Evolutionary conservation across 2,113 vertebrate species (phyloP).

Genomic region (Lethenteron reissneri): DNA sequence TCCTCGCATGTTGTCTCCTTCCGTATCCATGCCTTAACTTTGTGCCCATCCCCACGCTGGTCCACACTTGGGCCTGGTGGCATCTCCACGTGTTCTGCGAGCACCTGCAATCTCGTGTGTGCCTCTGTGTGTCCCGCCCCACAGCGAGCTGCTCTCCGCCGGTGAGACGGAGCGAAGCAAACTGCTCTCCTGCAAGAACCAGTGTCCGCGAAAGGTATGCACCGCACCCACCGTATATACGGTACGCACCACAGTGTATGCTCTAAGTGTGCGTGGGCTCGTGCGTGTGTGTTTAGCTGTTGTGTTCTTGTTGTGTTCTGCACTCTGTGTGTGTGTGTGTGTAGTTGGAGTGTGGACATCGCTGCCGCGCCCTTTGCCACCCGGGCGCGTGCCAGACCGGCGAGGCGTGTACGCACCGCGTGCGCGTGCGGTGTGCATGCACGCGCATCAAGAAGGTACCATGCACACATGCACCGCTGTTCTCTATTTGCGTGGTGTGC

Average conservation of each 20-base stretch:
- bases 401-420: slow-evolving; percentile 54
- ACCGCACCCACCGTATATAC: no score
- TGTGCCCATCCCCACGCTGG: slow-evolving; percentile 11
- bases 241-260: no score
- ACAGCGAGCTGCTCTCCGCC: slow-evolving; percentile 41
- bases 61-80: slow-evolving; percentile 4
- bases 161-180: slow-evolving; percentile 29
- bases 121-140: no score
- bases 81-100: no score
- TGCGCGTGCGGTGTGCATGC: slow-evolving; percentile 68
- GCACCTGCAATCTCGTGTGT: no score
- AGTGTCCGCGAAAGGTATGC: slow-evolving; percentile 76
- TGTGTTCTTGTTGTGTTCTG: no score
- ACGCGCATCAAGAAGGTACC: slow-evolving; percentile 73
- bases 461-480: no score
- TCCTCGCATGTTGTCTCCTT: background rate
- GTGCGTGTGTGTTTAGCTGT: no score
- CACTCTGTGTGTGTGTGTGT: no score
- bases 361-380: slow-evolving; percentile 69
- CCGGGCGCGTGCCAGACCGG: slow-evolving; percentile 34
- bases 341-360: slow-evolving; percentile 46
- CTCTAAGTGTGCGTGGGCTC: no score
- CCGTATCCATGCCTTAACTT: background rate
- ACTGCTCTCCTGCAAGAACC: slow-evolving; percentile 63
- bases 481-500: no score